phyloP scores from a whole-genome alignment of 2,888 invertebrate species.

The Lasioglossum figueresi region DNA sequence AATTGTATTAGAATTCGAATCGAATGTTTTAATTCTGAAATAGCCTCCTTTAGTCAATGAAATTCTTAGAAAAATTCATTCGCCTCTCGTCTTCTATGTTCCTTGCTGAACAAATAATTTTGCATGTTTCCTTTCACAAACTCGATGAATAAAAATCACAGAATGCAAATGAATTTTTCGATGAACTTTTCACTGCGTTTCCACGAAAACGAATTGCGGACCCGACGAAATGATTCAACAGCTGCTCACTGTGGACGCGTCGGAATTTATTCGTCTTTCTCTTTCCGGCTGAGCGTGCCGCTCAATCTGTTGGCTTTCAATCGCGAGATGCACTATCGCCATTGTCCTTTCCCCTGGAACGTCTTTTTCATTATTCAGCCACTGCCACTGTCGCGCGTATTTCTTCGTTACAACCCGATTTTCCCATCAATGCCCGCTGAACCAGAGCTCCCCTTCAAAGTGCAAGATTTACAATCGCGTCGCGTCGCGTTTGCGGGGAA shows the following conservation, averaged over 20 bases:
- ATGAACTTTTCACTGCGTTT: not conserved
- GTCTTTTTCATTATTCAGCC: constrained; percentile 10
- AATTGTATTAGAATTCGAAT: not conserved
- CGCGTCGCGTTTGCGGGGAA: not conserved
- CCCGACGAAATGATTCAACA: no score
- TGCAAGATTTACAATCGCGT: constrained; percentile 19
- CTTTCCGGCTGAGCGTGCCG: not conserved
- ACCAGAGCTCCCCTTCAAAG: not conserved
- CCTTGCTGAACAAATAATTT: not conserved
- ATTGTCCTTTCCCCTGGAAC: not conserved
- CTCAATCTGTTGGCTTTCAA: constrained; percentile 2
- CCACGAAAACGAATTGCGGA: not conserved
- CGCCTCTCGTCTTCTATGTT: not conserved
- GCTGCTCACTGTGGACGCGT: not conserved
- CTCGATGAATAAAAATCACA: not conserved
- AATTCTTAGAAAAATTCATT: no score
- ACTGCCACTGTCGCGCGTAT: not conserved
- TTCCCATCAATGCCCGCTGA: constrained; percentile 1
- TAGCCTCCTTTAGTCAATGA: no score
- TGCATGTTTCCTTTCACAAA: not conserved
- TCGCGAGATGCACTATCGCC: not conserved
- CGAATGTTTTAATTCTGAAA: no score
- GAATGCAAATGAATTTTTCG: not conserved
- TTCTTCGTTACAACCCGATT: not conserved
- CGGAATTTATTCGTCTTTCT: not conserved